phyloP scores from a whole-genome alignment of 2,113 vertebrate genomes.

The Callipepla californica region DNA sequence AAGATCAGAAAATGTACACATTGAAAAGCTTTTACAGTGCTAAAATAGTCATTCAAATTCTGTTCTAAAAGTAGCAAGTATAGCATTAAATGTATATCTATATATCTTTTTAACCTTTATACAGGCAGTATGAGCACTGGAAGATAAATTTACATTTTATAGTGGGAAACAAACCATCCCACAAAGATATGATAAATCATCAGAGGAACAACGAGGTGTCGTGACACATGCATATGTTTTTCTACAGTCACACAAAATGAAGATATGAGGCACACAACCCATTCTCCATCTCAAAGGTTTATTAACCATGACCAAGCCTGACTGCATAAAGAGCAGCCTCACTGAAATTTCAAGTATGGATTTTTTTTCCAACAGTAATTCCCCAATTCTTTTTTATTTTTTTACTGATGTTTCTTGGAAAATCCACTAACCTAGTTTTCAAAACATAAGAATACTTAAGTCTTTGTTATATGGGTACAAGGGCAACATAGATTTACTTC shows the following conservation, averaged over 20 bases:
- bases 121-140: constrained; percentile 50
- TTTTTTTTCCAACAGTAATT: neutral
- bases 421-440: constrained; percentile 42
- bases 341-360: neutral
- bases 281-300: constrained; percentile 71
- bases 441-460: neutral
- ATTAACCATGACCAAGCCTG: constrained; percentile 15
- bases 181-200: constrained; percentile 69
- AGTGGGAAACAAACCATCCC: constrained; percentile 56
- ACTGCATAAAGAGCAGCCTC: neutral
- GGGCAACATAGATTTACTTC: neutral
- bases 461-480: neutral
- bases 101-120: constrained; percentile 68
- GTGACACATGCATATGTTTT: constrained; percentile 47
- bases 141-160: constrained; percentile 68
- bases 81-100: constrained; percentile 60
- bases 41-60: constrained; percentile 27
- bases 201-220: constrained; percentile 60
- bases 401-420: neutral
- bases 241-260: constrained; percentile 53
- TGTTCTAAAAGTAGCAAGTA: constrained; percentile 23
- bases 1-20: neutral
- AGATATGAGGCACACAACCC: constrained; percentile 24
- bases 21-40: neutral
- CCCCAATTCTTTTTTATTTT: neutral